Evolutionary conservation across 2,113 vertebrate genomes (phyloP).

Genomic region (Dasyprocta punctata): DNA sequence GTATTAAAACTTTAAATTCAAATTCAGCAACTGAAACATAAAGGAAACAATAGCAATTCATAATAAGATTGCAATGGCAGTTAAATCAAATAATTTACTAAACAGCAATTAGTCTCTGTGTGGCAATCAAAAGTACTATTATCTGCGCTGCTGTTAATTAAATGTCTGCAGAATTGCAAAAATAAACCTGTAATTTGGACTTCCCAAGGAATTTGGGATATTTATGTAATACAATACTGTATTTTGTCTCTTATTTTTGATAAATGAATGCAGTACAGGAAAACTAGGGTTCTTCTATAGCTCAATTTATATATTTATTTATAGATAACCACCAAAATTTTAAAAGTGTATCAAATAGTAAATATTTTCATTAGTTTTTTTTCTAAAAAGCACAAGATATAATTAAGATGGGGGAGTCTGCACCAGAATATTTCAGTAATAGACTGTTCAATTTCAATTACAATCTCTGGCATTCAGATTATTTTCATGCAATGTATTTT

Average conservation of each 20-base stretch:
- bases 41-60: neutral
- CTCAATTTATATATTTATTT: neutral
- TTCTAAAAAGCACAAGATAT: neutral
- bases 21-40: neutral
- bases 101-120: neutral
- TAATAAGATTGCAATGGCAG: neutral
- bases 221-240: neutral
- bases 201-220: neutral
- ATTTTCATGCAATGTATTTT: neutral
- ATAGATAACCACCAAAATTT: neutral
- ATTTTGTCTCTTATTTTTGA: neutral
- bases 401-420: neutral
- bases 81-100: neutral
- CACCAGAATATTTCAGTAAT: neutral
- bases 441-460: neutral
- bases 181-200: neutral
- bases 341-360: neutral
- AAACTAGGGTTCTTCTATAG: neutral
- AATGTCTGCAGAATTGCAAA: neutral
- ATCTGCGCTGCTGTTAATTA: neutral
- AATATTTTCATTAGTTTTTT: neutral
- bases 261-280: neutral
- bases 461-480: neutral
- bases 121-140: neutral
- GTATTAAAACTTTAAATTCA: neutral